These are phyloP conservation scores for Amblyopsis rosae DNA, from an alignment of 2,113 vertebrate genomes.

Conservation along the genomic window DNA sequence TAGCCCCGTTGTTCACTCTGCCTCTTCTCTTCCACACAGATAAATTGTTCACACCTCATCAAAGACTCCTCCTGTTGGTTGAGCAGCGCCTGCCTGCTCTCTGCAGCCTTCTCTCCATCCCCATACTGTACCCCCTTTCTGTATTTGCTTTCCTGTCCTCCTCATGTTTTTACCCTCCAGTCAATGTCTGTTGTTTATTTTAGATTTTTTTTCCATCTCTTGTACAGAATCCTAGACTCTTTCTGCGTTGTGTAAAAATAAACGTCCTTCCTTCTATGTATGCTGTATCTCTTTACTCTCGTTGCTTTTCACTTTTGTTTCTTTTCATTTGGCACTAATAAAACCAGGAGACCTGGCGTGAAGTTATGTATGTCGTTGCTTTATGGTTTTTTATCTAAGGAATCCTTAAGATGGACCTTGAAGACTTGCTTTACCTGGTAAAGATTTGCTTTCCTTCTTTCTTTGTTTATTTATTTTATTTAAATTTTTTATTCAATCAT, in stretches of 20 bases:
- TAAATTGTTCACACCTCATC: conserved; percentile 93
- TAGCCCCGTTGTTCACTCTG: conserved; percentile 62
- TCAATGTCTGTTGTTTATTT: conserved; percentile 17
- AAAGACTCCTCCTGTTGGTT: conserved; percentile 84
- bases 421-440: neutral
- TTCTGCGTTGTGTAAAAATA: conserved; percentile 86
- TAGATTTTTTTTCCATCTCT: conserved; percentile 75
- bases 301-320: neutral
- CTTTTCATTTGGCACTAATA: conserved; percentile 59
- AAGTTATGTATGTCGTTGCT: conserved; percentile 33
- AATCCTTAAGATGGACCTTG: too few species aligned
- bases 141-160: conserved; percentile 71
- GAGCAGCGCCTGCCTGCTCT: conserved; percentile 82
- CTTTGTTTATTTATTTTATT: conserved; percentile 1
- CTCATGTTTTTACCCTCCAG: conserved; percentile 70
- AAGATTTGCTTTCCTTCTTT: conserved; percentile 5
- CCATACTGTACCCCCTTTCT: conserved; percentile 33
- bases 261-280: conserved; percentile 83
- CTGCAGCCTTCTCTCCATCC: conserved; percentile 62
- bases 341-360: conserved; percentile 54
- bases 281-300: conserved; percentile 68
- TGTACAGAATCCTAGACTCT: conserved; percentile 88
- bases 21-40: conserved; percentile 85
- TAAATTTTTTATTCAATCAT: conserved; percentile 22
- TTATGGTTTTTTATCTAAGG: conserved; percentile 32